A percentile compares a stretch with the other conserved stretches of the same genome.
Conservation (phyloP, 2,888 invertebrate genomes). For the Galerucella pusilla region DNA sequence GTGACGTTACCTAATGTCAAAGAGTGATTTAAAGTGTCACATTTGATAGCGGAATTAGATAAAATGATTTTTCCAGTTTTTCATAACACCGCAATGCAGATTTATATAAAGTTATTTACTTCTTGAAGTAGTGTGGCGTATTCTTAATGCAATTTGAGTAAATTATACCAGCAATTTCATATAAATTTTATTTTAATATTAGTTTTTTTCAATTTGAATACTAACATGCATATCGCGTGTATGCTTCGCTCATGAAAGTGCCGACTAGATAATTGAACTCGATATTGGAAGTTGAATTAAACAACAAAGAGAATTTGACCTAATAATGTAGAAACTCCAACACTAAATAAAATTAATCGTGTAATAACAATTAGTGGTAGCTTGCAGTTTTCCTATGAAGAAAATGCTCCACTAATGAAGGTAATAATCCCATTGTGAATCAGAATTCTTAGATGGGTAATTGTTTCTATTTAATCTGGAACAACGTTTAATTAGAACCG, state of each 20-base stretch:
- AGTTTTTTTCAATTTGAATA: neutral
- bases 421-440: too few relatives aligned
- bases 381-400: too few relatives aligned
- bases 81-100: neutral
- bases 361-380: too few relatives aligned
- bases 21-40: too few relatives aligned
- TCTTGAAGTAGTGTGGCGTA: neutral
- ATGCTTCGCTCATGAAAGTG: slow-evolving; percentile 4
- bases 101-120: neutral
- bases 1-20: too few relatives aligned
- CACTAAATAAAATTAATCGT: neutral
- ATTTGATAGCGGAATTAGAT: too few relatives aligned
- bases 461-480: neutral
- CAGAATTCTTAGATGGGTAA: too few relatives aligned
- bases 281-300: slow-evolving; percentile 1
- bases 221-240: slow-evolving; percentile 19
- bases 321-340: neutral
- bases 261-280: slow-evolving; percentile 14
- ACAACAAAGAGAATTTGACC: slow-evolving; percentile 6
- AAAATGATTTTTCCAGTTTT: neutral
- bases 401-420: too few relatives aligned
- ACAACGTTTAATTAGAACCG: neutral
- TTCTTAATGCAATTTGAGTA: neutral
- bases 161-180: slow-evolving; percentile 10
- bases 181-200: slow-evolving; percentile 9